Conservation (phyloP, 92 coral and sea anemone genomes). For the Actinostola sp. region DNA sequence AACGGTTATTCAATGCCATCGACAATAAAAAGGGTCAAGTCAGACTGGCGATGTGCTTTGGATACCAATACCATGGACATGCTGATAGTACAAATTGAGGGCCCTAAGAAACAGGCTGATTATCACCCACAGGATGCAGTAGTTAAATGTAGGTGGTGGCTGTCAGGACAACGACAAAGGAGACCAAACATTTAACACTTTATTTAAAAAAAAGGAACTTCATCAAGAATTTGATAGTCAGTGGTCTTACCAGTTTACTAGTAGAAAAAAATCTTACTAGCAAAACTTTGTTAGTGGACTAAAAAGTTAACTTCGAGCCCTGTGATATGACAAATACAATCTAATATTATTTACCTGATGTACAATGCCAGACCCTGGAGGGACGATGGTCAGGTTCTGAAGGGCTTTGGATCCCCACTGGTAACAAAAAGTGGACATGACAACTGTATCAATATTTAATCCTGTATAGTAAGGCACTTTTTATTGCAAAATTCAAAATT, state of each 20-base stretch:
- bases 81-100: constrained; percentile 18
- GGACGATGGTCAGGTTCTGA: constrained; percentile 93
- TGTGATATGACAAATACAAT: no score
- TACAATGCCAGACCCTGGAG: constrained; percentile 98
- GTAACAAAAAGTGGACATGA: not conserved
- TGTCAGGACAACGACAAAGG: constrained; percentile 23
- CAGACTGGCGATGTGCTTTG: not conserved
- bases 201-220: no score
- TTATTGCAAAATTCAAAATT: constrained; percentile 2
- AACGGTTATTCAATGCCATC: no score
- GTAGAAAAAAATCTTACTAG: no score
- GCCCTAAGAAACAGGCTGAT: constrained; percentile 27
- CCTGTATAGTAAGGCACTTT: no score
- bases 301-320: no score
- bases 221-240: no score
- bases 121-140: constrained; percentile 16
- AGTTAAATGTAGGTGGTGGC: constrained; percentile 28
- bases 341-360: constrained; percentile 90
- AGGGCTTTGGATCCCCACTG: constrained; percentile 99
- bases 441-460: not conserved
- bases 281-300: no score
- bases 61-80: not conserved
- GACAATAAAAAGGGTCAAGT: no score
- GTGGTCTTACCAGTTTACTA: no score
- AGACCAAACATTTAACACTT: no score